Conservation (phyloP, 2,888 invertebrate genomes). For the Polia nebulosa region DNA sequence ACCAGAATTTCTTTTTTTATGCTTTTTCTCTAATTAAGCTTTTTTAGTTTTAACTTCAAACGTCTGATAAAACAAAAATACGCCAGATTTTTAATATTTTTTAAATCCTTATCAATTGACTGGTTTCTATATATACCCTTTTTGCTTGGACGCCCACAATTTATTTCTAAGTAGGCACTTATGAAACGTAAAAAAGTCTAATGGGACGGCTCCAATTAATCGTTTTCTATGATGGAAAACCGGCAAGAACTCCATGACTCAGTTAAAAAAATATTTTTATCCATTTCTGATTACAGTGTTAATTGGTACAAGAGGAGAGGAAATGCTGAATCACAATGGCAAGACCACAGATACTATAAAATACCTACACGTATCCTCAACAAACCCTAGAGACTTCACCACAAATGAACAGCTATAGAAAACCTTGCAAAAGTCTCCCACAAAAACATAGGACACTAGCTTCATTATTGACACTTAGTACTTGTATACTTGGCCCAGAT, state of each 20-base stretch:
- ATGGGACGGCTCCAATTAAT: not conserved
- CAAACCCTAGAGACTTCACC: not conserved
- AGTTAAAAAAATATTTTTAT: too few relatives aligned
- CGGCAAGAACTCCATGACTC: not conserved
- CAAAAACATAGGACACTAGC: not conserved
- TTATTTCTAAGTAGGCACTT: not conserved
- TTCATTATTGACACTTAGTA: constrained; percentile 41
- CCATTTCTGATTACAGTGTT: not conserved
- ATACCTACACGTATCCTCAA: not conserved
- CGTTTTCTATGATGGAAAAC: not conserved
- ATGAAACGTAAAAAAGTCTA: too few relatives aligned
- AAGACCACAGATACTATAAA: not conserved
- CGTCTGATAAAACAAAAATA: too few relatives aligned
- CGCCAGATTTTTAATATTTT: too few relatives aligned
- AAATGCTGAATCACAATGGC: not conserved
- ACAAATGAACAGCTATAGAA: not conserved
- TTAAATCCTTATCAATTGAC: too few relatives aligned
- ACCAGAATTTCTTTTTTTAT: too few relatives aligned
- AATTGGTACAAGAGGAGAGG: not conserved
- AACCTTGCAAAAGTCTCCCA: not conserved
- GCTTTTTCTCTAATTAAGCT: too few relatives aligned
- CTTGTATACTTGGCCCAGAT: constrained; percentile 57
- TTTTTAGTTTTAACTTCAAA: too few relatives aligned
- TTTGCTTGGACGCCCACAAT: too few relatives aligned
- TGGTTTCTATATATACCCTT: too few relatives aligned